Evolutionary conservation across 2,797 vertebrate genomes (phyloP), one percentile per base, ranked within the genome.

Genomic region (Pangasius sanitwongsei): DNA sequence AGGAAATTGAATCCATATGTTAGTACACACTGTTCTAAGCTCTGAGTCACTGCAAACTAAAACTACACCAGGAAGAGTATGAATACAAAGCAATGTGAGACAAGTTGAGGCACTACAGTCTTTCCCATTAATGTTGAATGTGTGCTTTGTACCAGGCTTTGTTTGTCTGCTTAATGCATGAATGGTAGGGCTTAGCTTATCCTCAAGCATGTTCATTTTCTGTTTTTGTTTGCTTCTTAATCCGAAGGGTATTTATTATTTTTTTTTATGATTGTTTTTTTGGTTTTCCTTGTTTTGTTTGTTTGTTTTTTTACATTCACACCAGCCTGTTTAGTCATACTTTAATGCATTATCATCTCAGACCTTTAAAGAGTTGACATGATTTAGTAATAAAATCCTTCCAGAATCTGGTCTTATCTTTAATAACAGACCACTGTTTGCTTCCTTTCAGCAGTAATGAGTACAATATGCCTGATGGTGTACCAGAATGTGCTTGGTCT

Each of bases 1-100:
- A 74, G 67, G 8, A 84, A 61, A 89, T 88, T 86, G 70, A 90
- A 92, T 77, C 86, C 89, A 87, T 90, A 83, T 92, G 87, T 88
- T 69, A 16, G 77, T 90, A 88, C 83, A 61, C 86, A 87, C 57
- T 89, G 74, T 88, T 90, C 63, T 83, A 75, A 83, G 53, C 23
- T 78, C 65, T 83, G 80, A 88, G 88, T 88, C 81, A 89, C 85
- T 80, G 72, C 80, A 85, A 75, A 84, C 65, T 74, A 4, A 59
- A 75, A 81, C 16, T 69, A 83, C 59, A 77, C 44, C 28, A 57
- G 13, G 34, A 69, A 13, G 61, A 78, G 69, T 53, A 59, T 77
- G 59, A 59, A 85, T 65, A 23, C 55, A 75, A 82, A 83, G n/a
- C 55, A 25, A 77, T 34, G 44, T 41, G 41, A 31, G 77, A 63